phyloP scores from a whole-genome alignment of 2,113 vertebrate species.

The Gopherus flavomarginatus region DNA sequence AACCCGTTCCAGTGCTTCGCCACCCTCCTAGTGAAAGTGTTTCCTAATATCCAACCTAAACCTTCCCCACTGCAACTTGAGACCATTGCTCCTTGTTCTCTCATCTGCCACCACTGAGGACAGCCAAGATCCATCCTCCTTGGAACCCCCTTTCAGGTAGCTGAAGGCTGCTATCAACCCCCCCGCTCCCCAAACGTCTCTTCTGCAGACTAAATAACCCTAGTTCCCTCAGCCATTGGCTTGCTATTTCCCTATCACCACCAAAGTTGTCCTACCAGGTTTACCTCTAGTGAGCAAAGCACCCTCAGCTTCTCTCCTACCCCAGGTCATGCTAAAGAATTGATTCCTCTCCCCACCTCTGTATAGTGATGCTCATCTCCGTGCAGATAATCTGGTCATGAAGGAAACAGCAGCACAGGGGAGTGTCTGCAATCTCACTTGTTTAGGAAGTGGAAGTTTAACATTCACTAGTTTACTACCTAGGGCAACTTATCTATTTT shows the following conservation, averaged over 20 bases:
- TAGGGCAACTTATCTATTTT: neutral
- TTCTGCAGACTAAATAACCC: too few relatives aligned
- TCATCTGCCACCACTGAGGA: too few relatives aligned
- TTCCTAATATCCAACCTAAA: too few relatives aligned
- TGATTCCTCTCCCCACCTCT: neutral
- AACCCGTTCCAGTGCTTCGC: too few relatives aligned
- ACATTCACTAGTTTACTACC: neutral
- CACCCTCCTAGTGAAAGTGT: too few relatives aligned
- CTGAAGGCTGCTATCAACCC: too few relatives aligned
- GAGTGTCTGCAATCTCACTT: neutral
- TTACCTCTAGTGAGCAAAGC: neutral
- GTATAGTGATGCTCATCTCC: neutral
- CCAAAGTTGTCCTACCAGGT: neutral
- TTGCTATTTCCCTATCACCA: neutral
- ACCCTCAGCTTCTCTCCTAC: neutral
- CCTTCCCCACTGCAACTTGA: too few relatives aligned
- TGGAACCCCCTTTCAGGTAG: too few relatives aligned
- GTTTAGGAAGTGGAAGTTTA: neutral
- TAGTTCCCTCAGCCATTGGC: neutral
- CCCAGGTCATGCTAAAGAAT: neutral
- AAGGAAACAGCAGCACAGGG: neutral
- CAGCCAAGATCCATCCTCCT: too few relatives aligned
- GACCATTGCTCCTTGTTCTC: too few relatives aligned
- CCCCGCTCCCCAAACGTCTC: too few relatives aligned
- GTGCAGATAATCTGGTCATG: neutral